Conservation (phyloP, 2,113 vertebrate genomes). For the Casuarius casuarius region DNA sequence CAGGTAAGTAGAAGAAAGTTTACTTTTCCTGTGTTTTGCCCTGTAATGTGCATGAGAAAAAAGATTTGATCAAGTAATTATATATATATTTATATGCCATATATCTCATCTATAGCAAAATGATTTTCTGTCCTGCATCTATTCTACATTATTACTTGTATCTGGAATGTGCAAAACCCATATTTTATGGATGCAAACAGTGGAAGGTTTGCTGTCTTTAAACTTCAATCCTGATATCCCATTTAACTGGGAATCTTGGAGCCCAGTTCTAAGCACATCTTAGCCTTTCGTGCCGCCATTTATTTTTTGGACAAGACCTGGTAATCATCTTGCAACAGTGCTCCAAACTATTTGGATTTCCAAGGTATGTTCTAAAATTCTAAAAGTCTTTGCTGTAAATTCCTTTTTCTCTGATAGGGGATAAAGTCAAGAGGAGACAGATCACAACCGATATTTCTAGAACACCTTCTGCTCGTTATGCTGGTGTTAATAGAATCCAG, state of each 20-base stretch:
- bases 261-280: background rate
- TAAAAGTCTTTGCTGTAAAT: background rate
- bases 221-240: background rate
- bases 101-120: background rate
- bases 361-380: background rate
- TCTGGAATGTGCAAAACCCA: background rate
- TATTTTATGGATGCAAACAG: background rate
- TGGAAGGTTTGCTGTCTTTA: background rate
- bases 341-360: background rate
- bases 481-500: background rate
- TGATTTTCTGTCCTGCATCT: background rate
- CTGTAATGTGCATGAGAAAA: background rate
- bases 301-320: background rate
- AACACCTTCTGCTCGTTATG: background rate
- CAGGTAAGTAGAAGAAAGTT: constrained; percentile 77
- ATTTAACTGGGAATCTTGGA: background rate
- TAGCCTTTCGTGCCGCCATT: background rate
- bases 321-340: background rate
- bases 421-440: background rate
- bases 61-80: background rate
- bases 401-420: background rate
- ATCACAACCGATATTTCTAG: background rate
- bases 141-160: background rate
- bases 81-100: background rate
- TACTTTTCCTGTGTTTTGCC: constrained; percentile 17